Evolutionary conservation across 1,140 invertebrate species (phyloP), one percentile per base, ranked within the genome.

Genomic region (Reticulitermes speratus): DNA sequence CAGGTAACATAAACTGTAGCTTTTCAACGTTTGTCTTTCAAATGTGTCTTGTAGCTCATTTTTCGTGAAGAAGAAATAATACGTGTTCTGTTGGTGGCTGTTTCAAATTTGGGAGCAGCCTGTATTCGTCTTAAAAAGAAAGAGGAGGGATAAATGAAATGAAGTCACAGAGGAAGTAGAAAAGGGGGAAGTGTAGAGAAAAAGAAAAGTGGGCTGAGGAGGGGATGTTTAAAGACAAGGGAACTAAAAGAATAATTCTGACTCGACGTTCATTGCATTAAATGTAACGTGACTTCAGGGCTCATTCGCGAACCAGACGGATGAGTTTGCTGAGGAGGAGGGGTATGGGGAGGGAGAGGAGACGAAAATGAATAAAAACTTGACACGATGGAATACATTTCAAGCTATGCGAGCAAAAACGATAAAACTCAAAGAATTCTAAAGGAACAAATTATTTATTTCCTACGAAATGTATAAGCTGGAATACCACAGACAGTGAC

Each of bases 231-330:
- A 85, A 85, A 75, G 85, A 85, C 85, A 85, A 85, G 85, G 69
- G 85, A 85, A 84, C 85, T 85, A 45, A 86, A 86, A 86, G 82
- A 86, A 86, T 86, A 44, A 86, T 86, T 86, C 65, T 86, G 52
- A 86, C 82, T 86, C 32, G 44, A 82, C 82, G 82, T 86, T 86
- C 82, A 86, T 86, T 86, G 83, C 86, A 86, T 86, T 86, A 86
- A 86, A 84, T 84, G 86, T 86, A 84, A 86, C 86, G 65, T 86
- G 86, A 84, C 82, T 84, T 83, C 48, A 9, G 59, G 86, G 82
- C 44, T 84, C 59, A 86, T 81, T 86, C 45, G 23, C 32, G 82
- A 86, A 38, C 32, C 85, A 65, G 82, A 86, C 75, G 48, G 85
- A 86, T 86, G 85, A 86, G 85, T 38, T 81, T 48, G 38, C 30